These are phyloP conservation scores for Cataglyphis albicans DNA, from an alignment of 2,888 invertebrate species.

Conservation along the genomic window DNA sequence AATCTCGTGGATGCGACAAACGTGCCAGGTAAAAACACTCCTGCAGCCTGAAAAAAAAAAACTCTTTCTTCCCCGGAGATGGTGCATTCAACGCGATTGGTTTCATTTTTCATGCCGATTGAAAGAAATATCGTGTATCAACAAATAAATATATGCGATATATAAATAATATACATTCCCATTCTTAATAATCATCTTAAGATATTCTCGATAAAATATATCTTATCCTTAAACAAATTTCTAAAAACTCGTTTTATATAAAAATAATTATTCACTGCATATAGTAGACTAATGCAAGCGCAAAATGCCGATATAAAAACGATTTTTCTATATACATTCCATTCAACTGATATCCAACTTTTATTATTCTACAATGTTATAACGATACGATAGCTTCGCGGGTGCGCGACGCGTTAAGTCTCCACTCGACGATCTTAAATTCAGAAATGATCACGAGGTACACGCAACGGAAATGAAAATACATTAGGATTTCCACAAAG, in stretches of 20 bases:
- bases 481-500: slow-evolving; percentile 82
- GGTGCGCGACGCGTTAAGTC: not conserved
- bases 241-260: not conserved
- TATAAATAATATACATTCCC: not conserved
- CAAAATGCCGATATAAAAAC: not conserved
- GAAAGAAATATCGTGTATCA: slow-evolving; percentile 1
- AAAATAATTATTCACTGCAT: not conserved
- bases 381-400: slow-evolving; percentile 15
- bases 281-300: not conserved
- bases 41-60: slow-evolving; percentile 70
- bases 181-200: not conserved
- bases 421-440: slow-evolving; percentile 66
- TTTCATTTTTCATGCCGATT: slow-evolving; percentile 52
- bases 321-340: not conserved
- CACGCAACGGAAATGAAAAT: slow-evolving; percentile 71
- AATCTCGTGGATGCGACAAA: slow-evolving; percentile 79
- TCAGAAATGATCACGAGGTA: slow-evolving; percentile 45
- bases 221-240: not conserved
- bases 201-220: not conserved
- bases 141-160: slow-evolving; percentile 30
- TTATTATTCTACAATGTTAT: not conserved
- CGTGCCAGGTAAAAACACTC: slow-evolving; percentile 84
- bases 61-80: slow-evolving; percentile 63
- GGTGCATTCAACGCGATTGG: slow-evolving; percentile 48
- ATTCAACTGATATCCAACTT: not conserved